phyloP scores from a whole-genome alignment of 2,113 vertebrate species.

The Phasianus colchicus region DNA sequence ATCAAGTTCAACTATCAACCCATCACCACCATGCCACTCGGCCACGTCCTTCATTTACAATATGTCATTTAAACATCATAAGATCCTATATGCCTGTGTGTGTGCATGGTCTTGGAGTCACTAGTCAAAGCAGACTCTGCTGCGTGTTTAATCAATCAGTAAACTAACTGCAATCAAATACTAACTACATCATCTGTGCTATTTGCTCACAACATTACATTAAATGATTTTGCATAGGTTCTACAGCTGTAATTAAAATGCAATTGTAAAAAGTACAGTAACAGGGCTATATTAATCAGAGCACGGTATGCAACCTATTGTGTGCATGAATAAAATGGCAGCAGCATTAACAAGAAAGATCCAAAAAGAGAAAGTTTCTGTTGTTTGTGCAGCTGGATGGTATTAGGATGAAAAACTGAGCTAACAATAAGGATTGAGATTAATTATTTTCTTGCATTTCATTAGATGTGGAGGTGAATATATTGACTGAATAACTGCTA shows the following conservation, averaged over 20 bases:
- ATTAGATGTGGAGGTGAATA: not conserved
- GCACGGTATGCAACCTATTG: not conserved
- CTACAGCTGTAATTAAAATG: conserved; percentile 48
- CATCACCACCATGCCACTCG: no score
- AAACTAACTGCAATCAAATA: conserved; percentile 64
- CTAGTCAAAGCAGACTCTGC: not conserved
- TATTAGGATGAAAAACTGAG: not conserved
- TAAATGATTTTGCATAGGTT: conserved; percentile 54
- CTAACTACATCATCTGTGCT: conserved; percentile 35
- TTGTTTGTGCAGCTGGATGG: not conserved
- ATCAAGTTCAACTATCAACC: no score
- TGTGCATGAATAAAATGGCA: not conserved
- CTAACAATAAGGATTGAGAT: not conserved
- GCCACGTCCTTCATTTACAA: no score
- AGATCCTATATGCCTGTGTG: not conserved
- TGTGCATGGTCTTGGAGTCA: not conserved
- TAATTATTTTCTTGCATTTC: not conserved
- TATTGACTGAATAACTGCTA: not conserved
- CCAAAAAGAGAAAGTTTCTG: not conserved
- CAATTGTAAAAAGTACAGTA: conserved; percentile 21
- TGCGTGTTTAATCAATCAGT: conserved; percentile 59
- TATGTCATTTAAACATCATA: rapidly evolving
- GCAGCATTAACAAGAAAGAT: not conserved
- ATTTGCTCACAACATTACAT: conserved; percentile 68
- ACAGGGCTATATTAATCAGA: not conserved